Conservation (phyloP, 1,140 invertebrate species). For the Pogonomyrmex barbatus region DNA sequence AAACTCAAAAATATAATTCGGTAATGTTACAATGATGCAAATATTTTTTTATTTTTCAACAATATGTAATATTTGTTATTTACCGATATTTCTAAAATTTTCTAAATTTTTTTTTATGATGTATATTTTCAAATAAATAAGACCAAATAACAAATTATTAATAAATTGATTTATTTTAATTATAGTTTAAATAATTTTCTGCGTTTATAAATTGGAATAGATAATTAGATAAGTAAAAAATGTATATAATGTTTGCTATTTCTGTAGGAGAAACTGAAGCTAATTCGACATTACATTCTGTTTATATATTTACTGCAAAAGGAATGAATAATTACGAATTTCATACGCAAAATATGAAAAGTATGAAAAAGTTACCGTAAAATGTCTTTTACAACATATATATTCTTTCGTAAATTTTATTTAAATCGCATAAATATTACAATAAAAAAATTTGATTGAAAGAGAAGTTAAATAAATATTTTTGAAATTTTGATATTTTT, state of each 20-base stretch:
- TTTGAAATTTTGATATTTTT: no score
- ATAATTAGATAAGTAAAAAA: neutral
- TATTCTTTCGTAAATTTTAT: no score
- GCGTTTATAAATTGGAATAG: neutral
- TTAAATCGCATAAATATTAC: no score
- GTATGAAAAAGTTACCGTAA: no score
- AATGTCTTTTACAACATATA: no score
- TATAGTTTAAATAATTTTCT: neutral
- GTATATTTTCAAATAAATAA: conserved; percentile 11
- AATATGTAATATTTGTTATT: neutral
- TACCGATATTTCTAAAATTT: neutral
- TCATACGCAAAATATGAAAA: no score
- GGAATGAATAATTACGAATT: no score
- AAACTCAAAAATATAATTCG: neutral
- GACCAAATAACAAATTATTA: neutral
- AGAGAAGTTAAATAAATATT: no score
- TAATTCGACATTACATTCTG: neutral
- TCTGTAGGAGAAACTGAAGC: no score
- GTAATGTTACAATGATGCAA: neutral
- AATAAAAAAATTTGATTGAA: no score
- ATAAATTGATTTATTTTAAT: neutral
- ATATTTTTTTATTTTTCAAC: neutral
- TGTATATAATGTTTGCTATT: neutral
- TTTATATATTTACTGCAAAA: no score
- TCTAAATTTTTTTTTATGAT: neutral